Conservation (phyloP, 2,888 invertebrate species). For the Xestia rhomboidea region DNA sequence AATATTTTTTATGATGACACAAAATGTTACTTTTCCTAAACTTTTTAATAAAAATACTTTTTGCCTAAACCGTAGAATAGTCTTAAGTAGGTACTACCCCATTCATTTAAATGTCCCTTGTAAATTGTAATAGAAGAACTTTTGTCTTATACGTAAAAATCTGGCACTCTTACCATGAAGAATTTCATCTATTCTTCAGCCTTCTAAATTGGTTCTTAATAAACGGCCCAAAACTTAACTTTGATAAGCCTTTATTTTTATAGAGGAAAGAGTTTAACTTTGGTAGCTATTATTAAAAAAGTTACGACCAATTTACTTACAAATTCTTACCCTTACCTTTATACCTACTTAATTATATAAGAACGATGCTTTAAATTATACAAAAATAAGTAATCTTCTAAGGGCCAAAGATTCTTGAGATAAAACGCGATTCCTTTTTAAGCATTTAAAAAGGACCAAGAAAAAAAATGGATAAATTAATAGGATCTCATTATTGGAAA, state of each 20-base stretch:
- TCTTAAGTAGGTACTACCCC: neutral
- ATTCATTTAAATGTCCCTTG: neutral
- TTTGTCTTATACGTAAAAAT: neutral
- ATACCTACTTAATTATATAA: no score
- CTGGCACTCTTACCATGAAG: neutral
- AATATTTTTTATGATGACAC: neutral
- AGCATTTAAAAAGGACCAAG: neutral
- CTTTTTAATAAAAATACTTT: neutral
- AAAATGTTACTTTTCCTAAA: neutral
- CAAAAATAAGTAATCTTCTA: neutral
- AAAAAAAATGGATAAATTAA: conserved; percentile 20
- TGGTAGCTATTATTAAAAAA: conserved; percentile 32
- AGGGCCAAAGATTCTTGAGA: neutral
- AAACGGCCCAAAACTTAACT: neutral
- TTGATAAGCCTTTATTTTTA: neutral
- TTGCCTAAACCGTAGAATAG: neutral
- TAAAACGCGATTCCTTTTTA: neutral
- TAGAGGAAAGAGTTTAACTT: neutral
- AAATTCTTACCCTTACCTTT: neutral
- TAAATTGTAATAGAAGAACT: neutral
- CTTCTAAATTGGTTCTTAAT: neutral
- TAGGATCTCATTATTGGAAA: conserved; percentile 23
- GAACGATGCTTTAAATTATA: conserved; percentile 3
- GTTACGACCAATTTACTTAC: neutral
- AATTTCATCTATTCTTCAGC: neutral